phyloP scores from a whole-genome alignment of 1,140 invertebrate genomes.

The Caligus rogercresseyi region DNA sequence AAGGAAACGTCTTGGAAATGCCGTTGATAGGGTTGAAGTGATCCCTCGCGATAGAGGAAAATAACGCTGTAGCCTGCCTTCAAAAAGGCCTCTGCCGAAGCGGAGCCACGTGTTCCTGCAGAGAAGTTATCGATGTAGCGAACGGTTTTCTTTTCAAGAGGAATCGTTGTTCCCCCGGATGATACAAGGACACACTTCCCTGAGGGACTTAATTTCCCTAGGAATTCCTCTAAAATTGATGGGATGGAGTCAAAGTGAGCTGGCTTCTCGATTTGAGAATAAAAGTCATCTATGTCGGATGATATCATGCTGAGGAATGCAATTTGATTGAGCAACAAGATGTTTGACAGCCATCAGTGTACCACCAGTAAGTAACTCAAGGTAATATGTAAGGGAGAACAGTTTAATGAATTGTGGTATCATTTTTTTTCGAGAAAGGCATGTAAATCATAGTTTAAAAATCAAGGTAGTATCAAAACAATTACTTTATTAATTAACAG shows the following conservation, averaged over 20 bases:
- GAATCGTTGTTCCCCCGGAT: constrained; percentile 88
- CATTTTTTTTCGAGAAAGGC: too few species aligned
- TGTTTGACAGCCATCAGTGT: too few species aligned
- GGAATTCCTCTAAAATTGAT: neutral
- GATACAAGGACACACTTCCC: neutral
- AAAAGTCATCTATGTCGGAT: constrained; percentile 28
- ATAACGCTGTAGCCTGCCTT: constrained; percentile 42
- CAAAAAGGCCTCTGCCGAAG: constrained; percentile 89
- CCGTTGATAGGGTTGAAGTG: constrained; percentile 69
- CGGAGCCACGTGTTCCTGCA: constrained; percentile 76
- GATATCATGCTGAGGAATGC: too few species aligned
- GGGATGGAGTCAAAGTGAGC: constrained; percentile 20
- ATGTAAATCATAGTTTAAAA: too few species aligned
- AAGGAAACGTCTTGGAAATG: constrained; percentile 60
- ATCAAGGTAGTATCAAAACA: too few species aligned
- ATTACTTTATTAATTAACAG: too few species aligned
- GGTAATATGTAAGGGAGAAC: too few species aligned
- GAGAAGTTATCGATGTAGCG: constrained; percentile 92
- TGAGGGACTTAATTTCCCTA: constrained; percentile 13
- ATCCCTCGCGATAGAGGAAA: constrained; percentile 47
- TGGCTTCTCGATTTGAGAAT: constrained; percentile 25
- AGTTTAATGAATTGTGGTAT: too few species aligned
- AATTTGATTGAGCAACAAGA: too few species aligned
- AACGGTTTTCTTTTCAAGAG: constrained; percentile 88
- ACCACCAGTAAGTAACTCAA: too few species aligned